Conservation (phyloP, 1,140 invertebrate species). For the Chionoecetes opilio region DNA sequence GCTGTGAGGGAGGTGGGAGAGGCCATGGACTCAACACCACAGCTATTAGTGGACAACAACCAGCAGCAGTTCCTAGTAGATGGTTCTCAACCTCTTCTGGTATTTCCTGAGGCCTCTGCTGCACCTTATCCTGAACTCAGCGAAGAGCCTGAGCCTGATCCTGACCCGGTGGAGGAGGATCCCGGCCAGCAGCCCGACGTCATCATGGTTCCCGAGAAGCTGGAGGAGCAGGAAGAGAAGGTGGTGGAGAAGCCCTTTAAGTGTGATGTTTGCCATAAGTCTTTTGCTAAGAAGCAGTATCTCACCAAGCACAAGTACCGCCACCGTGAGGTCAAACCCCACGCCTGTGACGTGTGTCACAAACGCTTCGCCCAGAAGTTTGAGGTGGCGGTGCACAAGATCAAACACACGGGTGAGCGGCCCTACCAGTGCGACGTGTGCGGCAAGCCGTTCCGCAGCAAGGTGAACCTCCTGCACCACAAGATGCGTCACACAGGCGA, state of each 20-base stretch:
- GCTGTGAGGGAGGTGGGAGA: constrained; percentile 70
- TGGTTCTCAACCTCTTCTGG: constrained; percentile 72
- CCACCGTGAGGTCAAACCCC: constrained; percentile 79
- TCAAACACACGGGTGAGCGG: constrained; percentile 79
- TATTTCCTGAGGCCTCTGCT: constrained; percentile 72
- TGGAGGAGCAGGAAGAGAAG: constrained; percentile 68
- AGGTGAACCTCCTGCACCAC: constrained; percentile 78
- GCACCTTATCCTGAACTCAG: constrained; percentile 69
- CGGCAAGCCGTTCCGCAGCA: constrained; percentile 78
- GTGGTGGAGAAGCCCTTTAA: constrained; percentile 84
- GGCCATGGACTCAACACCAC: constrained; percentile 72
- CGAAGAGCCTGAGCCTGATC: constrained; percentile 61
- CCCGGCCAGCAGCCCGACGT: constrained; percentile 35
- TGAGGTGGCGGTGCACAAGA: constrained; percentile 80
- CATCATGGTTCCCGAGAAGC: constrained; percentile 71
- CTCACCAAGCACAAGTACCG: constrained; percentile 87
- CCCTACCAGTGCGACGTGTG: constrained; percentile 79
- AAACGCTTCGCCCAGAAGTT: constrained; percentile 80
- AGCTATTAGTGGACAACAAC: constrained; percentile 73
- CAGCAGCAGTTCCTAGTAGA: constrained; percentile 77
- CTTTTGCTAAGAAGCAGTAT: constrained; percentile 89
- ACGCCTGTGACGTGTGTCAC: constrained; percentile 78
- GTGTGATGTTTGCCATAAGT: constrained; percentile 87
- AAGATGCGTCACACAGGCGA: constrained; percentile 86
- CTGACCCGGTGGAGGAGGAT: constrained; percentile 42